Percentiles rank a stretch among this genome's conserved stretches.
phyloP scores from a whole-genome alignment of 2,797 vertebrate genomes.

The Iguana delicatissima region DNA sequence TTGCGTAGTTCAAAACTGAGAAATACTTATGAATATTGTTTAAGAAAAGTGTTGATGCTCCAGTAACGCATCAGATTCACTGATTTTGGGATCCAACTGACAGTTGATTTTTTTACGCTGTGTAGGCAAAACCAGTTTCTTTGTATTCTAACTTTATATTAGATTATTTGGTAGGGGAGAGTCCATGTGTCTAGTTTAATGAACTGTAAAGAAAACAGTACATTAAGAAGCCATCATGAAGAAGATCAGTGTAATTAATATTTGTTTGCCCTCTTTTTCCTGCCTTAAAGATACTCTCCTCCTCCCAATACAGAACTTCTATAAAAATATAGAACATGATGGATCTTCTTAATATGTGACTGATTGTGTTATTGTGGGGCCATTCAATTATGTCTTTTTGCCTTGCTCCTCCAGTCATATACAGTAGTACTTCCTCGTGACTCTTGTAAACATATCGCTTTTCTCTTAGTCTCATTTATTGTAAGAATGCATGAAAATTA shows the following conservation, averaged over 20 bases:
- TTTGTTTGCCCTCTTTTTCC: slow-evolving; percentile 44
- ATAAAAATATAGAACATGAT: not conserved
- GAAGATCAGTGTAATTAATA: slow-evolving; percentile 37
- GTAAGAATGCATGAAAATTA: not conserved
- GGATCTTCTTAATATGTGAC: not conserved
- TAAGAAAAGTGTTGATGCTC: slow-evolving; percentile 31
- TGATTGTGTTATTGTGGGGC: not conserved
- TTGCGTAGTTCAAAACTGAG: slow-evolving; percentile 20
- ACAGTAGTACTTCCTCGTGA: not conserved
- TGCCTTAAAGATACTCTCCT: not conserved
- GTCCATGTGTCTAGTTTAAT: not conserved
- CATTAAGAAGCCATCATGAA: slow-evolving; percentile 45
- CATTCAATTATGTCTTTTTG: not conserved
- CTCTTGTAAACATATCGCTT: not conserved
- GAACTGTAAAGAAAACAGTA: not conserved
- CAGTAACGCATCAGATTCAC: not conserved
- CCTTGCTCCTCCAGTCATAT: not conserved
- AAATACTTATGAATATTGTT: not conserved
- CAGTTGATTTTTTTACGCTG: slow-evolving; percentile 16
- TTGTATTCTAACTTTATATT: slow-evolving; percentile 36
- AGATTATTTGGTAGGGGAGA: not conserved
- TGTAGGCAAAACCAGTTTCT: slow-evolving; percentile 33
- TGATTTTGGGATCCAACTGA: slow-evolving; percentile 22
- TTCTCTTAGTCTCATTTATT: not conserved
- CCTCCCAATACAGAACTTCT: not conserved